These are phyloP conservation scores for Eucidaris tribuloides DNA, from an alignment of 35 echinoderm and acorn worm species.

Conservation along the genomic window DNA sequence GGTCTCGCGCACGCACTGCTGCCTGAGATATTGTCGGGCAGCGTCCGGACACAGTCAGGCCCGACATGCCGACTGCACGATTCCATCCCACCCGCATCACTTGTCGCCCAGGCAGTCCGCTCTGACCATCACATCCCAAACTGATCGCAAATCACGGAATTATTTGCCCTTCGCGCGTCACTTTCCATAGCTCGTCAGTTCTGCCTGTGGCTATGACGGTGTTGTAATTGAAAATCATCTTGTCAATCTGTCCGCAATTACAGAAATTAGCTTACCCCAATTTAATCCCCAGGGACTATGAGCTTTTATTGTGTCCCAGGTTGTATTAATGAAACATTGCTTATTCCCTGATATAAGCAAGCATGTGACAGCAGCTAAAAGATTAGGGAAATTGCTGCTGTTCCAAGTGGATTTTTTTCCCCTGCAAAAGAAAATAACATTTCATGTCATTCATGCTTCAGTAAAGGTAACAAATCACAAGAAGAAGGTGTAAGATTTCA, in stretches of 20 bases:
- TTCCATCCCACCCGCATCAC: slow-evolving; percentile 3
- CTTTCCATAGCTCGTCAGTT: neutral
- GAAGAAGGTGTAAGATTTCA: no score
- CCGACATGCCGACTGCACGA: neutral
- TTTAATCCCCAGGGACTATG: slow-evolving; percentile 1
- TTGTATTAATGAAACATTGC: neutral
- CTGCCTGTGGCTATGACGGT: slow-evolving; percentile 16
- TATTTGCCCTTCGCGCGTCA: neutral
- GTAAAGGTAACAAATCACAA: no score
- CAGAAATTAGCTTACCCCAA: slow-evolving; percentile 29
- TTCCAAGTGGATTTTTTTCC: no score
- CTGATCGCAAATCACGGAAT: slow-evolving; percentile 24
- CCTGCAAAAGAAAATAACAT: no score
- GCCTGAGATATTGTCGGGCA: slow-evolving; percentile 26
- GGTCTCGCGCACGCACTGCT: slow-evolving; percentile 15
- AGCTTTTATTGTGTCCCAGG: neutral
- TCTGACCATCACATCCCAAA: neutral
- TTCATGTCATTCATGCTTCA: no score
- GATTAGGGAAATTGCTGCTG: no score
- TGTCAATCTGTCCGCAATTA: slow-evolving; percentile 38
- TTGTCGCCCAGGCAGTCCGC: neutral
- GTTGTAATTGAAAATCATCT: slow-evolving; percentile 21
- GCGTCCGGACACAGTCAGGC: neutral
- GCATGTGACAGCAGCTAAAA: no score
- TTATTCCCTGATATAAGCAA: slow-evolving; percentile 18